Evolutionary conservation across 2,888 invertebrate genomes (phyloP), one percentile per base, ranked within the genome.

Genomic region (Tenthredo scrophulariae): DNA sequence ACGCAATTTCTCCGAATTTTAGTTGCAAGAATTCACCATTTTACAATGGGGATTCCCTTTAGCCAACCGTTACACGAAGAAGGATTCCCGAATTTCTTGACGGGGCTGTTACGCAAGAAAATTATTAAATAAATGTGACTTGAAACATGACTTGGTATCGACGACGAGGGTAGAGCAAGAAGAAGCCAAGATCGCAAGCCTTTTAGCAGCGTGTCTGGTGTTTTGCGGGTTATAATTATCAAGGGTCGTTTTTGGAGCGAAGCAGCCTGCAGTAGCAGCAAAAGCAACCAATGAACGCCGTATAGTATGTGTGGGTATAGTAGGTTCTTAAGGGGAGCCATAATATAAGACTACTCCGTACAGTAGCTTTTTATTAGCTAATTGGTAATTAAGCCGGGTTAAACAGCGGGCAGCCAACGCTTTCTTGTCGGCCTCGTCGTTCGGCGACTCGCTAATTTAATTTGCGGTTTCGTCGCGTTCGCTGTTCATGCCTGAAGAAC

Each of bases 381-480:
- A 92, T 92, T 92, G 92, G 91, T 92, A 92, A 92, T 93, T 92
- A 92, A 92, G 91, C 88, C 87, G 88, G 89, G 91, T 91, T 92
- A 91, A 92, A 91, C 89, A 91, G 91, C 89, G 90, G 90, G 88
- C 90, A 90, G 91, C 91, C 90, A 91, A 92, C 91, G 92, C 91
- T 91, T 92, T 92, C 91, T 92, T 92, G 91, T 88, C 88, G 58
- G 86, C 89, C 89, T 88, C 89, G 87, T 90, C 90, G 89, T 91
- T 91, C 90, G 88, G 88, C 89, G 89, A 90, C 89, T 90, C 90
- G 90, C 91, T 92, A 92, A 92, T 92, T 92, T 92, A 92, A 93
- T 92, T 92, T 92, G 91, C 92, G 90, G 91, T 92, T 93, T 92
- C 92, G 91, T 92, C 92, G 91, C 91, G 89, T 91, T 91, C 89